These are phyloP conservation scores for Todiramphus chloris DNA, from an alignment of 2,113 vertebrate genomes.

Conservation along the genomic window DNA sequence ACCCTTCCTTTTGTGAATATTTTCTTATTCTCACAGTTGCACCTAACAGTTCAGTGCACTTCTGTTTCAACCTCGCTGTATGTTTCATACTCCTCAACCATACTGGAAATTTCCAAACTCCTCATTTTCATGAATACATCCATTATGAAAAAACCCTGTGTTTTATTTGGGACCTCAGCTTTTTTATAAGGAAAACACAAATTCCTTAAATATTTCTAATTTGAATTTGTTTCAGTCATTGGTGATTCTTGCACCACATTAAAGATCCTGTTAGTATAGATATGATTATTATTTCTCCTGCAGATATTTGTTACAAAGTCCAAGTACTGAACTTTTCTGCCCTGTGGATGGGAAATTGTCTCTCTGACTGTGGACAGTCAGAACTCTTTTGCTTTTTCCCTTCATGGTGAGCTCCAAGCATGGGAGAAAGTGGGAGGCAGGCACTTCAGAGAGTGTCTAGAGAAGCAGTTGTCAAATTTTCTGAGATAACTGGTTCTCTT, in stretches of 20 bases:
- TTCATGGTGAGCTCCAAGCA: background rate
- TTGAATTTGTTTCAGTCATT: background rate
- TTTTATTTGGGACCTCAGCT: background rate
- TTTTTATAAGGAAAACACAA: background rate
- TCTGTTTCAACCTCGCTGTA: background rate
- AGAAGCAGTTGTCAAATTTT: background rate
- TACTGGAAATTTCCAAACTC: background rate
- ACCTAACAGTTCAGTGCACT: background rate
- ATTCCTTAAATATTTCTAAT: background rate
- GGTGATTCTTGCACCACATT: background rate
- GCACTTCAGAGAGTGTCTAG: background rate
- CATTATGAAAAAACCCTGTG: background rate
- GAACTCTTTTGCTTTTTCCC: background rate
- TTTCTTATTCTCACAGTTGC: background rate
- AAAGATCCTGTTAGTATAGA: background rate
- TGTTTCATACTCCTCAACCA: background rate
- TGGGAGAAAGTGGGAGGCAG: background rate
- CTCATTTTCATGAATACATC: background rate
- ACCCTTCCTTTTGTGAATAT: background rate
- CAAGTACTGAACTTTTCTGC: background rate
- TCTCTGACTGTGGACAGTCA: background rate
- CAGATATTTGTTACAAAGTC: background rate
- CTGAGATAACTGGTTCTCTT: background rate
- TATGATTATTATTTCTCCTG: background rate
- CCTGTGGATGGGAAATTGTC: background rate